phyloP scores from a whole-genome alignment of 2,113 vertebrate species.

The Chlorodrepanis virens region DNA sequence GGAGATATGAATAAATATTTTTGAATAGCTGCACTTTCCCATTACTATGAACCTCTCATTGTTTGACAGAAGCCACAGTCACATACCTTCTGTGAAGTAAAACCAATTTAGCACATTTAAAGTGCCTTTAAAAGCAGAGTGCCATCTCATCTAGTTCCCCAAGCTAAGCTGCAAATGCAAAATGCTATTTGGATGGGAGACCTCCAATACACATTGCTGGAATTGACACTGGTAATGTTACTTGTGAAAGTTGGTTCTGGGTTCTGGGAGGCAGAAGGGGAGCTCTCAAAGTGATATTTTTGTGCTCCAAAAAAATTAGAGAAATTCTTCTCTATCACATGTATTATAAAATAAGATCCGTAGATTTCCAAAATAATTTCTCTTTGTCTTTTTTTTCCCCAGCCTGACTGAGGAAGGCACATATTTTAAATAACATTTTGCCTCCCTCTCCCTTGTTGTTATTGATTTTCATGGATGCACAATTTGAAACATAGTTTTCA shows the following conservation, averaged over 20 bases:
- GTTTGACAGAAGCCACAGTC: not conserved
- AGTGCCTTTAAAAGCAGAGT: not conserved
- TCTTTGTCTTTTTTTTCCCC: not conserved
- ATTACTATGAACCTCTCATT: not conserved
- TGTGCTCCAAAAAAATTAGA: not conserved
- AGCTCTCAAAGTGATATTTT: not conserved
- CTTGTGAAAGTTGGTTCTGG: not conserved
- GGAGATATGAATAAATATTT: not conserved
- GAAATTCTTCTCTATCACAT: not conserved
- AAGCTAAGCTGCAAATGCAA: not conserved
- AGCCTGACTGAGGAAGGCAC: not conserved
- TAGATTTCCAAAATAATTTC: not conserved
- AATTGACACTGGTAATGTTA: not conserved
- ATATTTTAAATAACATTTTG: not conserved
- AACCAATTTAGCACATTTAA: not conserved
- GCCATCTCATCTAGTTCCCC: not conserved
- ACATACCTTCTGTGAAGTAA: constrained; percentile 4
- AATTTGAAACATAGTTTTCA: not conserved
- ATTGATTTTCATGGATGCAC: not conserved
- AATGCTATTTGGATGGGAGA: not conserved
- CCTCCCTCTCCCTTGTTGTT: not conserved
- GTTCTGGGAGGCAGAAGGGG: not conserved
- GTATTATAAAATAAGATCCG: not conserved
- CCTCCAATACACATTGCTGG: not conserved
- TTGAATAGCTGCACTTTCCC: not conserved